Evolutionary conservation across 2,797 vertebrate species (phyloP), one percentile per base, ranked within the genome.

Genomic region (Macropus fuliginosus): DNA sequence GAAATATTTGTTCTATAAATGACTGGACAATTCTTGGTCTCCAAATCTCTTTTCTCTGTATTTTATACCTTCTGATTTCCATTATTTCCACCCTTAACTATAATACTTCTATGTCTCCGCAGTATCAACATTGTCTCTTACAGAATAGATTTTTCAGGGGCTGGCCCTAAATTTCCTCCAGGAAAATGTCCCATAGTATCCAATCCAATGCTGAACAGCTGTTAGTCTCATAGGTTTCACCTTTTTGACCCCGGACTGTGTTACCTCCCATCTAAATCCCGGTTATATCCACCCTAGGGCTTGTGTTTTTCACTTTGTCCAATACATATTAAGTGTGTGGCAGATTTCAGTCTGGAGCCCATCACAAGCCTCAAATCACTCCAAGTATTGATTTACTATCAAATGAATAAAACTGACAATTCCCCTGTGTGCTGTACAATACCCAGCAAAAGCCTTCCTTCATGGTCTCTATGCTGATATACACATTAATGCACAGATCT

Each of bases 331-430:
- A 46, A 81, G 21, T 46, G 1, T 40, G 91, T 28, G 92, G 92
- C 96, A 56, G 40, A 62, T 29, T 92, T 57, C 89, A 94, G 91
- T 31, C 16, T 91, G 95, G 96, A 97, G 56, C 55, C 31, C 57
- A 92, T 91, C 34, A 93, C 40, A 90, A 91, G 92, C 62, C 95
- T 95, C 90, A 89, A 91, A 55, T 94, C 55, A 92, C 0, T 54
- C 62, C 95, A 96, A 95, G 93, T 91, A 91, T 0, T 0, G 13
- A 94, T 55, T 95, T 55, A 28, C 90, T 94, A 81, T 46, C 40
- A 81, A 8, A 0, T 91, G 93, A 96, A 92, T 90, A 90, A 92
- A 91, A 54, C 0, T 0, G 92, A 96, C 57, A 94, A 34, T 52
- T 96, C 96, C 90, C 92, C 3, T 4, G 90, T 0, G 95, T 16